Percentiles rank a stretch among this genome's conserved stretches.
These are phyloP conservation scores for Euura saliciscinereae DNA, from an alignment of 1,140 invertebrate genomes.

Conservation along the genomic window DNA sequence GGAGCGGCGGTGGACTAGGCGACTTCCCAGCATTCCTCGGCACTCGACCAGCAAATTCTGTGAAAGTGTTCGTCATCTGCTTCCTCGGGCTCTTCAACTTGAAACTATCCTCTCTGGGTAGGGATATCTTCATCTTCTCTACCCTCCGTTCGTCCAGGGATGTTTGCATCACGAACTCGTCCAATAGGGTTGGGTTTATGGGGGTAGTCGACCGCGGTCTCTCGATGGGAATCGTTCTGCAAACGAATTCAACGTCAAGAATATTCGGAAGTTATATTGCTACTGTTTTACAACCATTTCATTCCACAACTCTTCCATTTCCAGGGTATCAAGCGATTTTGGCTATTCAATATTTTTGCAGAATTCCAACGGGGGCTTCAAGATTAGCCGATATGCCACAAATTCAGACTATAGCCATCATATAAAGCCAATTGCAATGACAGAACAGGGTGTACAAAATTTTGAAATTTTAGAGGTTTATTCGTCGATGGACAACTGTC, in stretches of 20 bases:
- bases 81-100: constrained; percentile 53
- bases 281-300: neutral
- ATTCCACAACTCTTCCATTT: neutral
- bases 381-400: too few species aligned
- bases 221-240: constrained; percentile 83
- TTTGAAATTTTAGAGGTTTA: too few species aligned
- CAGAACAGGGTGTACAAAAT: too few species aligned
- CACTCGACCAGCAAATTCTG: constrained; percentile 51
- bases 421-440: too few species aligned
- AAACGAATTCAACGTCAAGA: constrained; percentile 50
- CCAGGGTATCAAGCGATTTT: too few species aligned
- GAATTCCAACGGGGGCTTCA: too few species aligned
- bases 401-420: too few species aligned
- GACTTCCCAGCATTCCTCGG: constrained; percentile 40
- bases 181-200: constrained; percentile 76
- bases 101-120: constrained; percentile 68
- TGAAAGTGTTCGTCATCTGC: constrained; percentile 47
- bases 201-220: constrained; percentile 85
- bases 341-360: neutral
- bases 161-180: constrained; percentile 69
- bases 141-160: constrained; percentile 48
- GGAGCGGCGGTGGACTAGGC: constrained; percentile 56
- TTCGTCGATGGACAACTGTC: too few species aligned
- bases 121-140: constrained; percentile 73
- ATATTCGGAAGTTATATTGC: too few species aligned